Base-by-base conservation (phyloP, 2,797 vertebrate genomes). In the Melanotaenia parkinsoni region DNA sequence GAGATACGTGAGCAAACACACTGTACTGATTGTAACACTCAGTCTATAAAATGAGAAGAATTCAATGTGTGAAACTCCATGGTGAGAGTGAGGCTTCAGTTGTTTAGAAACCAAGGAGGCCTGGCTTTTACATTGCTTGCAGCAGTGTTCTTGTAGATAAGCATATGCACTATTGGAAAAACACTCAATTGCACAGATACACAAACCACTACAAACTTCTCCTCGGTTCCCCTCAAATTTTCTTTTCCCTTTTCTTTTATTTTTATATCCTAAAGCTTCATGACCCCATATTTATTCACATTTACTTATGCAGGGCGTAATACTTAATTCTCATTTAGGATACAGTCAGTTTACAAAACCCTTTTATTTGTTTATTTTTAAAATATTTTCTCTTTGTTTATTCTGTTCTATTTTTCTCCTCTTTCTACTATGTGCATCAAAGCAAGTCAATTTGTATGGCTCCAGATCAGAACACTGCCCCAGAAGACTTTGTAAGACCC, bases 1-100 rank as follows among this genome's bases (percentile, higher is more conserved):
- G 30, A 82, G 67, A 65, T 58, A 70, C 71, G 72, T 68, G 76
- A 84, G 88, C 76, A 84, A 28, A 82, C 72, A 51, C 66, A 68
- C 66, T n/a, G 43, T 58, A 63, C 57, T 74, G 74, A 84, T 77
- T 81, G 67, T 56, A 45, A 58, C 67, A 67, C 63, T 68, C 58
- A 58, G 69, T 35, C 43, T 45, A 10, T 58, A 59, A 76, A 76
- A 67, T 54, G 56, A 83, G 79, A 63, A 50, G 30, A 82, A 65
- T 59, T 58, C 40, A 54, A 50, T 4, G 9, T 45, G 33, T 75
- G 72, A 74, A 72, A 70, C 28, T 73, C 43, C 51, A 40, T 28
- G 30, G 65, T 50, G 61, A 68, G 33, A 63, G 63, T 13, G 33
- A 57, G 59, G 64, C 59, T 67, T 78, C 45, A 71, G 24, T 38